Evolutionary conservation across 1,140 invertebrate genomes (phyloP).

Genomic region (Heliconius melpomene): DNA sequence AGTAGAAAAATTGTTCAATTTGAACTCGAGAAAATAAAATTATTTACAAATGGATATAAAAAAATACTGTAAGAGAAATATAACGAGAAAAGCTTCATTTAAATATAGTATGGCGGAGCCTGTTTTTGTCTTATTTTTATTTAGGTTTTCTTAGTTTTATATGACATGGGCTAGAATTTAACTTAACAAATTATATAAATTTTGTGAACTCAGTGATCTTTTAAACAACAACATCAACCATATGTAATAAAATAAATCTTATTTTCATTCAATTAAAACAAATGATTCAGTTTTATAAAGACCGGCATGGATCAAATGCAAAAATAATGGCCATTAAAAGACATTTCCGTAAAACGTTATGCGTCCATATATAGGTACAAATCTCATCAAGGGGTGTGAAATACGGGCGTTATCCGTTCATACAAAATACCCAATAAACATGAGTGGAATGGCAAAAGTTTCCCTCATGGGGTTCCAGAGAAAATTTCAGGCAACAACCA

Average conservation of each 20-base stretch:
- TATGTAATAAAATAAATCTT: too few relatives aligned
- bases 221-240: too few relatives aligned
- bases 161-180: too few relatives aligned
- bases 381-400: conserved; percentile 21
- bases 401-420: conserved; percentile 17
- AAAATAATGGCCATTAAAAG: not conserved
- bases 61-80: not conserved
- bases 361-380: not conserved
- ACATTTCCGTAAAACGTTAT: not conserved
- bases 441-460: conserved; percentile 12
- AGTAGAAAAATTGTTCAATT: not conserved
- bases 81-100: not conserved
- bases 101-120: not conserved
- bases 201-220: too few relatives aligned
- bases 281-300: too few relatives aligned
- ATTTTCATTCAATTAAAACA: too few relatives aligned
- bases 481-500: not conserved
- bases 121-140: too few relatives aligned
- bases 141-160: too few relatives aligned
- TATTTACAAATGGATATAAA: not conserved
- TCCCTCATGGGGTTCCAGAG: not conserved
- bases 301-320: not conserved
- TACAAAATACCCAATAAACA: conserved; percentile 18
- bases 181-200: too few relatives aligned
- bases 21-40: not conserved